Percentiles rank a stretch among this genome's conserved stretches.
phyloP scores from a whole-genome alignment of 2,797 vertebrate genomes.

The Dipus sagitta region DNA sequence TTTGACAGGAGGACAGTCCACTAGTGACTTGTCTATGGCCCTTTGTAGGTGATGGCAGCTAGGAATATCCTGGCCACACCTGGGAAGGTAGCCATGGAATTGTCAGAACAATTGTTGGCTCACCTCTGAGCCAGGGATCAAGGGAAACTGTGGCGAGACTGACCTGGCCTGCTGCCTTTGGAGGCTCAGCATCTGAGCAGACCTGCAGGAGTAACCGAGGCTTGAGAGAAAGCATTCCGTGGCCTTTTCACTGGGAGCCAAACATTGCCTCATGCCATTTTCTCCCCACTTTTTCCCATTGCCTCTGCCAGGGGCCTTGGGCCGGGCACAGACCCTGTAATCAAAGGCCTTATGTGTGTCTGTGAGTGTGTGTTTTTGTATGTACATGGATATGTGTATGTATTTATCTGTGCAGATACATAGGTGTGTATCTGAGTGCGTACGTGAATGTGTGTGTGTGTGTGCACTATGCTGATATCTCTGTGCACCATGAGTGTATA shows the following conservation, averaged over 20 bases:
- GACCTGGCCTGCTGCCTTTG: background rate
- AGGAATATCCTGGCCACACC: background rate
- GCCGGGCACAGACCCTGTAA: slow-evolving; percentile 11
- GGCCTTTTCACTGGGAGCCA: slow-evolving; percentile 67
- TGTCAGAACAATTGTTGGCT: accelerated
- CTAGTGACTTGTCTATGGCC: background rate
- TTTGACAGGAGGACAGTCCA: background rate
- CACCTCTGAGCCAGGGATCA: background rate
- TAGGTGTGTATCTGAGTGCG: no score
- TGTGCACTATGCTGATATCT: background rate
- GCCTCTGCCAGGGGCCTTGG: slow-evolving; percentile 78
- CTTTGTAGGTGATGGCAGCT: background rate
- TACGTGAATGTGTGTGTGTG: no score
- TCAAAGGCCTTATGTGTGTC: background rate
- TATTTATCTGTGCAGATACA: accelerated
- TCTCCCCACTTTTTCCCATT: slow-evolving; percentile 79
- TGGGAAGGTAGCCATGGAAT: background rate
- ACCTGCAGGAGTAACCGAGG: slow-evolving; percentile 42
- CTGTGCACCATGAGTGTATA: background rate
- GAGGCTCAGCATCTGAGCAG: slow-evolving; percentile 4
- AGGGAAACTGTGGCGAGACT: background rate
- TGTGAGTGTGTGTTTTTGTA: accelerated
- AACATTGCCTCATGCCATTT: slow-evolving; percentile 73
- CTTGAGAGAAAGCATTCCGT: slow-evolving; percentile 38
- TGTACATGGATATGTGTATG: background rate